Percentiles rank a stretch among this genome's conserved stretches.
phyloP scores from a whole-genome alignment of 2,888 invertebrate genomes.

The Tachina lurida region DNA sequence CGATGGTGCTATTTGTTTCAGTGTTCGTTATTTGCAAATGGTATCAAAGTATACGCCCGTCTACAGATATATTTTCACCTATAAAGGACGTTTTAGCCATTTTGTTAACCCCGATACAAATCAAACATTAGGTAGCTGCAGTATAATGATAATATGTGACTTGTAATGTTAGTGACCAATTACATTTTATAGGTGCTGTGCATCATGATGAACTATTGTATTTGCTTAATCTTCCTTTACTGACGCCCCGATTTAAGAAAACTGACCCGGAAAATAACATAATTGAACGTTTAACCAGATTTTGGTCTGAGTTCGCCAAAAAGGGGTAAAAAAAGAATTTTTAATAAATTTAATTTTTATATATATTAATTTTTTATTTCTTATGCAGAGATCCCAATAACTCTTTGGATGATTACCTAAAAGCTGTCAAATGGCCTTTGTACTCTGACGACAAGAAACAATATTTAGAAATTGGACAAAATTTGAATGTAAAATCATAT shows the following conservation, averaged over 20 bases:
- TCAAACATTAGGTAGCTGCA: constrained; percentile 81
- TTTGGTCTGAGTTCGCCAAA: constrained; percentile 83
- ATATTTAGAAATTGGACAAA: constrained; percentile 79
- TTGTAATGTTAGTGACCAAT: constrained; percentile 53
- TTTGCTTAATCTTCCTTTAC: constrained; percentile 78
- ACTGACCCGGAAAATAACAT: constrained; percentile 82
- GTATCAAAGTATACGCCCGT: constrained; percentile 85
- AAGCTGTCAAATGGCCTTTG: constrained; percentile 76
- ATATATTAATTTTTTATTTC: not conserved
- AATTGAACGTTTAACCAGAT: constrained; percentile 82
- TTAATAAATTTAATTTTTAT: not conserved
- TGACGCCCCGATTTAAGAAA: constrained; percentile 79
- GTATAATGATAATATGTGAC: not conserved
- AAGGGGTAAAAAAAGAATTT: constrained; percentile 13
- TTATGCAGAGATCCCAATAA: constrained; percentile 79
- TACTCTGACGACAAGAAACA: constrained; percentile 74
- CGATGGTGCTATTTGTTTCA: constrained; percentile 85
- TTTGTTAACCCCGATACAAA: constrained; percentile 82
- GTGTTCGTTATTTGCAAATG: constrained; percentile 85
- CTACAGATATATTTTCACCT: constrained; percentile 86
- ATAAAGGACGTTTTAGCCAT: constrained; percentile 85
- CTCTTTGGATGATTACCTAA: constrained; percentile 76
- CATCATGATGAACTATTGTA: constrained; percentile 84
- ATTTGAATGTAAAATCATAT: constrained; percentile 75
- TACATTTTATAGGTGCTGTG: constrained; percentile 79